phyloP scores from a whole-genome alignment of 2,888 invertebrate species.

The Caenorhabditis sp. region DNA sequence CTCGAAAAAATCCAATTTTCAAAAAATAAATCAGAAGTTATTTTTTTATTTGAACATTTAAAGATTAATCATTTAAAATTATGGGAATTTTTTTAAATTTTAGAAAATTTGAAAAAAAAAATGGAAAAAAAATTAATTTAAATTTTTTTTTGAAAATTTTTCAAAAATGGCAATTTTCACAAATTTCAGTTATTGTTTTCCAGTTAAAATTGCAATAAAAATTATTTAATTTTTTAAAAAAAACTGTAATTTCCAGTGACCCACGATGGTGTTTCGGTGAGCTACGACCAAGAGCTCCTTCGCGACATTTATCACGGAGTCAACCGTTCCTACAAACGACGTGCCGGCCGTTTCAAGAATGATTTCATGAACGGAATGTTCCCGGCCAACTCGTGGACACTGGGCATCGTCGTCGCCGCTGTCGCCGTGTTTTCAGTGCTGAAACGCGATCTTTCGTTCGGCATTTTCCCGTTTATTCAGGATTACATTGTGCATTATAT shows the following conservation, averaged over 20 bases:
- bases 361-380: slow-evolving; percentile 96
- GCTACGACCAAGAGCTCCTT: slow-evolving; percentile 97
- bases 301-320: slow-evolving; percentile 96
- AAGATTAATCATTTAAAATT: too few species aligned
- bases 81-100: too few species aligned
- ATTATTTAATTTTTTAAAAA: background rate
- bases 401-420: slow-evolving; percentile 90
- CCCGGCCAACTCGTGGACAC: slow-evolving; percentile 93
- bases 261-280: slow-evolving; percentile 98
- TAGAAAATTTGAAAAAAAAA: too few species aligned
- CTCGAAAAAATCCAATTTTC: too few species aligned
- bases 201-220: background rate
- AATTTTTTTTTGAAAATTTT: background rate
- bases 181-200: background rate
- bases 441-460: slow-evolving; percentile 86
- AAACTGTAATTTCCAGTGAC: slow-evolving; percentile 88
- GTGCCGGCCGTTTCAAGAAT: slow-evolving; percentile 93
- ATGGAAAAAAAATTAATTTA: too few species aligned
- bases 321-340: slow-evolving; percentile 95
- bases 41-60: too few species aligned
- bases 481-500: slow-evolving; percentile 86
- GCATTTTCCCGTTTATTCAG: slow-evolving; percentile 89
- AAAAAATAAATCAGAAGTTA: too few species aligned
- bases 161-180: too few species aligned
- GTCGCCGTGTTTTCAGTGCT: slow-evolving; percentile 87